Base-by-base conservation (phyloP, 2,888 invertebrate species). In the Cordilura impudica region DNA sequence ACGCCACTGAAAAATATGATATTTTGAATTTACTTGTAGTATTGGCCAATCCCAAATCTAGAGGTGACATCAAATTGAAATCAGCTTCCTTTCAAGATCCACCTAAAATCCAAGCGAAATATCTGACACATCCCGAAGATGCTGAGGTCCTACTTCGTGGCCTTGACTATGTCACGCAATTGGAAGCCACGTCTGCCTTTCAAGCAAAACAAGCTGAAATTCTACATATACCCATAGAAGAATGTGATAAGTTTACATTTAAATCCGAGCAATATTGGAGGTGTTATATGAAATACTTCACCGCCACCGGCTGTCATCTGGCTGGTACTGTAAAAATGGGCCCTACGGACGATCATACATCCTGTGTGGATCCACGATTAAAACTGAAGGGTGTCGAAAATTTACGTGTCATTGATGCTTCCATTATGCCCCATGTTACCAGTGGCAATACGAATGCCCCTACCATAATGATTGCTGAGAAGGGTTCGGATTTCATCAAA, bases 391-490 rank as follows among this genome's bases (percentile, higher is more conserved):
- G 93, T 0, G 89, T 95, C 0, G 86, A 89, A 19, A 91, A 92
- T 43, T 90, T 96, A 8, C 91, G 96, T 47, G 94, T 96, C 0
- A 92, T 94, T 3, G 96, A 96, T 86, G 94, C 93, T 0, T 95
- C 95, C 81, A 91, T 96, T 23, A 95, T 96, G 94, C 96, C 95
- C 0, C 91, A 88, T 6, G 93, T 95, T 71, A 91, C 93, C 0
- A 94, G 91, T 65, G 95, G 39, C n/a, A 61, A 96, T 88, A 95
- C 95, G 0, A 95, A 96, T 86, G 95, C 95, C 0, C 95, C 95
- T 0, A 92, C 93, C 0, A 94, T 96, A 16, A 96, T 96, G 96
- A 95, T 96, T 69, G 96, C 93, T 0, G 96, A 96, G 86, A 95
- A 95, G 84, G 94, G 92, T 0, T 92, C 94, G 2, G 95, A 96